These are phyloP conservation scores for Ctena decussata DNA, from an alignment of 2,888 invertebrate species.

Conservation along the genomic window DNA sequence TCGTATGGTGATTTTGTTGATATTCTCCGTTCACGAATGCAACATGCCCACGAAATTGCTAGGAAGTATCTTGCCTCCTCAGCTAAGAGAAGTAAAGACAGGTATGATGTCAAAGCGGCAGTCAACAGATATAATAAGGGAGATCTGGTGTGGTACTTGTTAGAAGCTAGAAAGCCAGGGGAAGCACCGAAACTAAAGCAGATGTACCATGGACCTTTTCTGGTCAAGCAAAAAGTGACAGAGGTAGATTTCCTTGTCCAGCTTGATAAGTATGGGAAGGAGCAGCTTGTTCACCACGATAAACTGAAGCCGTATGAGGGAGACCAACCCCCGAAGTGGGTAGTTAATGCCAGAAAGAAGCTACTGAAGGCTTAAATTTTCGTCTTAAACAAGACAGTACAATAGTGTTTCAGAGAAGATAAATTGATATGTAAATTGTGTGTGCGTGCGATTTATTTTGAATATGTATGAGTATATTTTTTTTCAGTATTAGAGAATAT, in stretches of 20 bases:
- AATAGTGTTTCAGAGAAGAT: not conserved
- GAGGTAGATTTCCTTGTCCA: not conserved
- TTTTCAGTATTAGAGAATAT: no score
- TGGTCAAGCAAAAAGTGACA: not conserved
- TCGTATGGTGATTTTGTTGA: not conserved
- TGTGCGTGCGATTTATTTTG: no score
- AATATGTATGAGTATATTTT: no score
- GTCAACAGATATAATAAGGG: not conserved
- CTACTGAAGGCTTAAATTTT: not conserved
- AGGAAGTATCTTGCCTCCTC: slow-evolving; percentile 1
- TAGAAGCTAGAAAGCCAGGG: not conserved
- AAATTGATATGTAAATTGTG: no score
- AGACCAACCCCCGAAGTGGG: not conserved
- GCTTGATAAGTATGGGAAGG: not conserved
- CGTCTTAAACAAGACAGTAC: not conserved
- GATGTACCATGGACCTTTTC: not conserved
- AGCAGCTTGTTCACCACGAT: not conserved
- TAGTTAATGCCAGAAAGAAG: not conserved
- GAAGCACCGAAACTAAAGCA: not conserved
- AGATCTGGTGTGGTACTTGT: slow-evolving; percentile 7
- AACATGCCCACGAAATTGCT: not conserved
- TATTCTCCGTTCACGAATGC: not conserved
- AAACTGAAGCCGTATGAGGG: slow-evolving; percentile 17
- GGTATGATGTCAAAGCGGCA: slow-evolving; percentile 23
- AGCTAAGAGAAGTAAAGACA: slow-evolving; percentile 22